Conservation (phyloP, 1,140 invertebrate species). For the Nymphalis io region DNA sequence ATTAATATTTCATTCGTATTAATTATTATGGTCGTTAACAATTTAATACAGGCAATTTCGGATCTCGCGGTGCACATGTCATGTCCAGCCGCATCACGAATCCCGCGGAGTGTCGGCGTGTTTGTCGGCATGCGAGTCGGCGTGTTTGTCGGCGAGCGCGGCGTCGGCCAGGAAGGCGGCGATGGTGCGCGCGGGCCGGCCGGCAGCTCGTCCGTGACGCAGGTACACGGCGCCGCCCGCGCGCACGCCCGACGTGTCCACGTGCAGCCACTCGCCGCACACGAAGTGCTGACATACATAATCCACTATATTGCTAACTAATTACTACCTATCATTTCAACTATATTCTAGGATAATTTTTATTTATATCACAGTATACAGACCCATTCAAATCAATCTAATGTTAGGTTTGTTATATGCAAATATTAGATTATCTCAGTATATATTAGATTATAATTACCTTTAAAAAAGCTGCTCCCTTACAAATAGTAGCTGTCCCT, state of each 20-base stretch:
- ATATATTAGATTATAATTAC: constrained; percentile 46
- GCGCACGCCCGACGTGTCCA: constrained; percentile 87
- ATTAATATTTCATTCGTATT: too few species aligned
- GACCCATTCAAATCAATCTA: too few species aligned
- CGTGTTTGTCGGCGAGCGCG: background rate
- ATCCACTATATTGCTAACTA: background rate
- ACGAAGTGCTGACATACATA: constrained; percentile 82
- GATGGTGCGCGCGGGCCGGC: constrained; percentile 83
- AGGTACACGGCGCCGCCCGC: constrained; percentile 83
- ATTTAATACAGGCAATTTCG: too few species aligned
- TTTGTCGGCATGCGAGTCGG: background rate
- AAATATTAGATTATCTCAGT: too few species aligned
- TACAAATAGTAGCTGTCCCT: constrained; percentile 57
- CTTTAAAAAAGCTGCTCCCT: constrained; percentile 86
- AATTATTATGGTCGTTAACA: too few species aligned
- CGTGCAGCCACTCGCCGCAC: constrained; percentile 84
- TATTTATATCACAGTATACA: too few species aligned
- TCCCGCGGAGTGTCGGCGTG: background rate
- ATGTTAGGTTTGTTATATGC: too few species aligned
- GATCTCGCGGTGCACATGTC: too few species aligned
- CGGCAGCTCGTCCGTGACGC: constrained; percentile 80
- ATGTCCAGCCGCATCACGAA: too few species aligned
- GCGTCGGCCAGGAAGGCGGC: constrained; percentile 52
- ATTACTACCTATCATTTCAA: too few species aligned
- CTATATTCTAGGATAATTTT: too few species aligned